A percentile compares a stretch with the other conserved stretches of the same genome.
phyloP scores from a whole-genome alignment of 1,140 invertebrate species.

The Vollenhovia emeryi region DNA sequence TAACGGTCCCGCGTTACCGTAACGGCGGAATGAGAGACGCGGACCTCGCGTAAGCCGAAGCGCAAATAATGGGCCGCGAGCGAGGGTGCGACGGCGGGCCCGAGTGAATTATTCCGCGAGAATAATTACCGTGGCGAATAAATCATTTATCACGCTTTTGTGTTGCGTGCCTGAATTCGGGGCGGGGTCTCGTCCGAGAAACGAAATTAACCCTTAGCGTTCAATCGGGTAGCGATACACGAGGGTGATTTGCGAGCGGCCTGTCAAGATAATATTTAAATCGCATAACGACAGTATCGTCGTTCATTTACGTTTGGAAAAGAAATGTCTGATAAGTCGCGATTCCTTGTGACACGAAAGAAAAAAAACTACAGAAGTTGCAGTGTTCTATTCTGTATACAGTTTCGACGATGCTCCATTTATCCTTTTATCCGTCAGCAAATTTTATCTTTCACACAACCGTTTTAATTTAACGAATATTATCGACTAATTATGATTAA shows the following conservation, averaged over 20 bases:
- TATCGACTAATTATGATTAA: background rate
- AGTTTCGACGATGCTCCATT: background rate
- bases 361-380: background rate
- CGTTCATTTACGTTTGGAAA: background rate
- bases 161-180: conserved; percentile 35
- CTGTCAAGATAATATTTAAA: background rate
- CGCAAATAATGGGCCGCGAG: conserved; percentile 38
- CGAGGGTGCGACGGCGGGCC: conserved; percentile 25
- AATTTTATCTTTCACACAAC: background rate
- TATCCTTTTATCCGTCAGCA: background rate
- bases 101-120: conserved; percentile 53
- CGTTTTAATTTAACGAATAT: background rate
- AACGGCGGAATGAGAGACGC: conserved; percentile 26
- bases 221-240: conserved; percentile 14
- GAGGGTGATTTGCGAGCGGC: background rate
- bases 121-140: conserved; percentile 51
- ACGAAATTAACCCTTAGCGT: conserved; percentile 35
- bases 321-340: background rate
- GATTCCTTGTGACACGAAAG: background rate
- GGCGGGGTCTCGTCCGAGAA: conserved; percentile 4
- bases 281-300: background rate
- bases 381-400: background rate
- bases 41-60: conserved; percentile 26
- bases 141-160: conserved; percentile 59
- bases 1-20: conserved; percentile 18